These are phyloP conservation scores for Apocrypta bakeri DNA, from an alignment of 1,140 invertebrate genomes.

Conservation along the genomic window DNA sequence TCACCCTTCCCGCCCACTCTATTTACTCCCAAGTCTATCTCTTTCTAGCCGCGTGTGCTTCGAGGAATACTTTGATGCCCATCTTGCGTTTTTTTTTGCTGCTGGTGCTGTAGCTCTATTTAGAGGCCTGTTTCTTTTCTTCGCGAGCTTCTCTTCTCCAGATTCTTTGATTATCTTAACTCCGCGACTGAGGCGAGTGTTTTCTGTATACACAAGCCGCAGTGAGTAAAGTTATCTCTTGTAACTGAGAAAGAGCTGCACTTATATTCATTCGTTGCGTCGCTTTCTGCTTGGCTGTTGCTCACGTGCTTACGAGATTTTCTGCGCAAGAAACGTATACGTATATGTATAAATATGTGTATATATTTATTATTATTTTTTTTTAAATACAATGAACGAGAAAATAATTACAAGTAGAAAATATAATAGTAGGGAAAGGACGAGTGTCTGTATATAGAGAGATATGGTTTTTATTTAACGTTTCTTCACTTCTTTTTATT, in stretches of 20 bases:
- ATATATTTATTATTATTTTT: too few relatives aligned
- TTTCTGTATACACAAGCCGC: too few relatives aligned
- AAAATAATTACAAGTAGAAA: too few relatives aligned
- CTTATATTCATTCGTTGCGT: too few relatives aligned
- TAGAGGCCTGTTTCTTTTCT: constrained; percentile 2
- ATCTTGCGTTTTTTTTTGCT: background rate
- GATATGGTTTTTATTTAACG: background rate
- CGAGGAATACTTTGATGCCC: constrained; percentile 4
- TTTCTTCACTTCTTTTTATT: constrained; percentile 35
- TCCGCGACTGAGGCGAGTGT: background rate
- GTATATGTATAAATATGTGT: too few relatives aligned
- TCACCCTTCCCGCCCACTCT: background rate
- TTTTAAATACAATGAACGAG: too few relatives aligned
- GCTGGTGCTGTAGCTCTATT: background rate
- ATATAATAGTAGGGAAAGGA: too few relatives aligned
- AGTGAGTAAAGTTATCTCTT: background rate
- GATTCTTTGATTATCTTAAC: constrained; percentile 18
- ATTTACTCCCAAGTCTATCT: background rate
- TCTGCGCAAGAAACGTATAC: too few relatives aligned
- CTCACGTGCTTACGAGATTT: too few relatives aligned
- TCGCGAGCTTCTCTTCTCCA: background rate
- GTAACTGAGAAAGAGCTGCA: too few relatives aligned
- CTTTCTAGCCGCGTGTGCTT: background rate
- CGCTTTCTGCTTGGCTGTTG: too few relatives aligned
- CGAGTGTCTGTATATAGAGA: background rate